Evolutionary conservation across 2,888 invertebrate species (phyloP), one percentile per base, ranked within the genome.

Genomic region (Tigriopus californicus): DNA sequence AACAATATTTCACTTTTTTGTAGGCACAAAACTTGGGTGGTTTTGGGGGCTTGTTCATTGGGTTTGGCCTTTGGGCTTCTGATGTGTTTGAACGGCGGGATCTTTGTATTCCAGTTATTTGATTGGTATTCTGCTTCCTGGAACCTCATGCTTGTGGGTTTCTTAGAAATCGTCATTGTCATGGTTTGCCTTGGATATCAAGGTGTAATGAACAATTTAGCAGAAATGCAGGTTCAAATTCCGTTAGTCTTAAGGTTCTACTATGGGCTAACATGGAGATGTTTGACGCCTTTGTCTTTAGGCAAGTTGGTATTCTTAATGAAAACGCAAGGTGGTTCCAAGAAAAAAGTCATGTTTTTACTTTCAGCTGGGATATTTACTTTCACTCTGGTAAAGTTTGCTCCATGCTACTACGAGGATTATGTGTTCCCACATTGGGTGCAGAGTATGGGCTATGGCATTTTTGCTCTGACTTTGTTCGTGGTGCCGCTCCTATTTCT

Each of bases 351-450:
- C 1, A 22, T 13, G 10, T 11, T 13, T 2, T 18, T 62, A 60
- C 51, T 63, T 33, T 68, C 69, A 10, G 65, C 82, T 81, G 83
- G 82, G 66, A 82, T 85, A 62, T 71, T 84, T 61, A 78, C 82
- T 61, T 85, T 85, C 71, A 84, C 83, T 70, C 82, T 83, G 82
- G 78, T 83, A 55, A 82, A 84, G 67, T 83, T 84, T 68, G 79
- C 80, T 64, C 83, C 83, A 0, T 78, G 83, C 0, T 79, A 76
- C 1, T 82, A 82, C 66, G 83, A 82, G 0, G 74, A 77, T 63
- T 85, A 85, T 67, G 77, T 80, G n/a, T 86, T 85, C 67, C 86
- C 86, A 1, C 72, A 76, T 67, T 85, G 85, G 85, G 85, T 85
- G 0, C 80, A 85, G 67, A 78, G 78, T 0, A 76, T 83, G 1